A percentile compares a stretch with the other conserved stretches of the same genome.
Evolutionary conservation across 2,113 vertebrate species (phyloP).

Genomic region (Proteles cristata): DNA sequence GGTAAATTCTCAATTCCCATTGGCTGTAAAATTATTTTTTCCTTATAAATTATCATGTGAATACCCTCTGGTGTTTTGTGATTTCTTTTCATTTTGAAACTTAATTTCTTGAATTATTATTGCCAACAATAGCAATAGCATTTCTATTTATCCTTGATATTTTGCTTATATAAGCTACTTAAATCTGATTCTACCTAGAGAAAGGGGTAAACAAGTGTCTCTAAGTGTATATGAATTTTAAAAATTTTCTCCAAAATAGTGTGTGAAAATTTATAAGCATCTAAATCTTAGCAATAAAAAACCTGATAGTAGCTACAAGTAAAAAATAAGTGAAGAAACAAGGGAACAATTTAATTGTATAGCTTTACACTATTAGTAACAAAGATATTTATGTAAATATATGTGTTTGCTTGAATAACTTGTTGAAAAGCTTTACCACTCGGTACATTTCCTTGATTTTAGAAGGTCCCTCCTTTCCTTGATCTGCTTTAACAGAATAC

Average conservation of each 20-base stretch:
- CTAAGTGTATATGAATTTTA: neutral
- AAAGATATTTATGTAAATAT: neutral
- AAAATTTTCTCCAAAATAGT: neutral
- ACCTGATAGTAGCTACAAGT: neutral
- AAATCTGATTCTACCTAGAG: neutral
- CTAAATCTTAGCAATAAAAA: neutral
- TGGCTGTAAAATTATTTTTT: neutral
- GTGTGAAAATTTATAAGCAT: neutral
- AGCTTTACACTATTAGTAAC: neutral
- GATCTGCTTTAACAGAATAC: neutral
- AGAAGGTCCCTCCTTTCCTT: neutral
- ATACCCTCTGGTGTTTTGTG: neutral
- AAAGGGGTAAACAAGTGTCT: neutral
- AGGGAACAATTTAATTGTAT: neutral
- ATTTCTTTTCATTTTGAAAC: neutral
- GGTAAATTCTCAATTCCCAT: neutral
- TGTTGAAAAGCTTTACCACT: neutral
- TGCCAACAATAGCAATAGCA: neutral
- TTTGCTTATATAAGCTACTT: neutral
- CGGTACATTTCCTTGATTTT: neutral
- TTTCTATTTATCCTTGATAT: slow-evolving; percentile 28
- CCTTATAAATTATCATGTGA: neutral
- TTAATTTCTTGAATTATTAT: slow-evolving; percentile 46
- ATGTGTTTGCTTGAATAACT: neutral
- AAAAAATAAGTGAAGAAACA: neutral